Percentiles rank a stretch among this genome's conserved stretches.
Evolutionary conservation across 2,113 vertebrate species (phyloP).

Genomic region (Dicerorhinus sumatrensis): DNA sequence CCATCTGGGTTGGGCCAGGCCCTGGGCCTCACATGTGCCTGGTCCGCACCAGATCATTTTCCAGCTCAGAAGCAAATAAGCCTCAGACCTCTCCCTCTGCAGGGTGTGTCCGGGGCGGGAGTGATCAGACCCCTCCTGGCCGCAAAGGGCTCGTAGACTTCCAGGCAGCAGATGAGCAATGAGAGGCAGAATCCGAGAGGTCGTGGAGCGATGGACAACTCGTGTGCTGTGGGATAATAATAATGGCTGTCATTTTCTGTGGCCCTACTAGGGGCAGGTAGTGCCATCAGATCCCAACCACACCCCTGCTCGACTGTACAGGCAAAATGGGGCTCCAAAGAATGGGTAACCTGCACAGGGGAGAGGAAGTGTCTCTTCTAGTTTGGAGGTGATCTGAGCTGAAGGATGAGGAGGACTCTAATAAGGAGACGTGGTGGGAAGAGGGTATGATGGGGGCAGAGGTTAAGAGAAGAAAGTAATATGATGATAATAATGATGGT

Average conservation of each 20-base stretch:
- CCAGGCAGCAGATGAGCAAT: neutral
- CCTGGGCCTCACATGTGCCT: neutral
- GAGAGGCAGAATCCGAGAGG: neutral
- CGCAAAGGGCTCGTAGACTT: neutral
- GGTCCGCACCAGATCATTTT: neutral
- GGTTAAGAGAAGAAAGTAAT: neutral
- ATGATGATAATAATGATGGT: accelerated
- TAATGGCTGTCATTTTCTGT: neutral
- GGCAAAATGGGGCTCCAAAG: neutral
- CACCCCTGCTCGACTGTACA: accelerated
- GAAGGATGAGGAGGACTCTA: neutral
- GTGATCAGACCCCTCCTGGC: neutral
- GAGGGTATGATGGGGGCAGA: neutral
- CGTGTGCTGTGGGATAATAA: accelerated
- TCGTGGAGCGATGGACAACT: neutral
- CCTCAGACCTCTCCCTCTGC: neutral
- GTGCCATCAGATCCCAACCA: neutral
- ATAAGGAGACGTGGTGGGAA: neutral
- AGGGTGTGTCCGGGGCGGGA: neutral
- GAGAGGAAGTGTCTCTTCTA: neutral
- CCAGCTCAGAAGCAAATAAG: neutral
- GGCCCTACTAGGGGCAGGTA: neutral
- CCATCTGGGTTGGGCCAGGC: neutral
- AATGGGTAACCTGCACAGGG: accelerated
- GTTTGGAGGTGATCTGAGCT: neutral